A percentile compares a stretch with the other conserved stretches of the same genome.
phyloP scores from a whole-genome alignment of 2,113 vertebrate species.

The Xyliphius kryptos region DNA sequence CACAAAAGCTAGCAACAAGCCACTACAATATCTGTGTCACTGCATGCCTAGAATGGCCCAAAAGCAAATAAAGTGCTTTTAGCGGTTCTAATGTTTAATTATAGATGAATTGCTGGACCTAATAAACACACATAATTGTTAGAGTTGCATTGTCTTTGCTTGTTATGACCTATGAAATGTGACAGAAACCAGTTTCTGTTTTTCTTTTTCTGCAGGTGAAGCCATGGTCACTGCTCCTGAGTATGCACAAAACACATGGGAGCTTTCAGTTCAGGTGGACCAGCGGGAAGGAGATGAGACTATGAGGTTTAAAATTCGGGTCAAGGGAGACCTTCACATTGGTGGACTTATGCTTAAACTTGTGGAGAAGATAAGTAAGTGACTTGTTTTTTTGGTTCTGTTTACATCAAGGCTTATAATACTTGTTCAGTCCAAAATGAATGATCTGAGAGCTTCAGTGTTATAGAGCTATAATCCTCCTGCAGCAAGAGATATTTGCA shows the following conservation, averaged over 20 bases:
- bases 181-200: no score
- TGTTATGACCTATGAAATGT: no score
- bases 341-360: constrained; percentile 94
- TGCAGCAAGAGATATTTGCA: not conserved
- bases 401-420: not conserved
- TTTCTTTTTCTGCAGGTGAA: constrained; percentile 26
- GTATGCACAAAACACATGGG: constrained; percentile 80
- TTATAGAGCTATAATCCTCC: not conserved
- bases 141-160: no score
- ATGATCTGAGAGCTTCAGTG: no score
- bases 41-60: no score
- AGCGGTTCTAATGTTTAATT: no score
- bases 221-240: constrained; percentile 71
- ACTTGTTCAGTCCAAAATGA: not conserved
- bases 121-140: no score
- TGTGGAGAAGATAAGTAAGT: constrained; percentile 91
- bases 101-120: no score
- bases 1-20: no score
- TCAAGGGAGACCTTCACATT: constrained; percentile 86
- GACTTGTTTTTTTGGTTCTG: not conserved
- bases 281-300: constrained; percentile 58
- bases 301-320: constrained; percentile 62
- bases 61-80: no score
- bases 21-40: no score
- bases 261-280: constrained; percentile 75